phyloP scores from a whole-genome alignment of 2,113 vertebrate genomes.

The Callocephalon fimbriatum region DNA sequence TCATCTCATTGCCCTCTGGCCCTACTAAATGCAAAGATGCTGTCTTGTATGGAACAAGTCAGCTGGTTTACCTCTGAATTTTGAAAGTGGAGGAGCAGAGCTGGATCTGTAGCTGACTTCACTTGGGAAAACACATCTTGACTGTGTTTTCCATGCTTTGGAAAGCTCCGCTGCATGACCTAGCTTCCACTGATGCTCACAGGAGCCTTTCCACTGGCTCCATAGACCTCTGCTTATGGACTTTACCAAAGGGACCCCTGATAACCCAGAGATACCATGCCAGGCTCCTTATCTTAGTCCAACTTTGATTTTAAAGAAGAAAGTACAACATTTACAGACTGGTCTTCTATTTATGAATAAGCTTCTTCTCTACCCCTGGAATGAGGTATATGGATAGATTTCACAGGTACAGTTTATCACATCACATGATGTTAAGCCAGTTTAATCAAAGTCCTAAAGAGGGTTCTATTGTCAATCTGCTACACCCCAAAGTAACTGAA shows the following conservation, averaged over 20 bases:
- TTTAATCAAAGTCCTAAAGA: not conserved
- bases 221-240: accelerated
- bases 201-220: not conserved
- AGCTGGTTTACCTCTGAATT: not conserved
- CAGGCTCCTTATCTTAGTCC: not conserved
- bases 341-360: not conserved
- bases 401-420: not conserved
- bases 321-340: not conserved
- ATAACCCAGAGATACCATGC: not conserved
- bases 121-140: not conserved
- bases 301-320: not conserved
- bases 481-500: not conserved
- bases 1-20: not conserved
- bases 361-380: not conserved
- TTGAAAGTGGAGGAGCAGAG: not conserved
- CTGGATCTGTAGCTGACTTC: not conserved
- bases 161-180: not conserved
- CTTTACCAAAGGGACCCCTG: not conserved
- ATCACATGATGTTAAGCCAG: not conserved
- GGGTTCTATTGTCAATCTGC: not conserved
- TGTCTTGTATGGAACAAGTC: not conserved
- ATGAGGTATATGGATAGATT: not conserved
- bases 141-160: not conserved
- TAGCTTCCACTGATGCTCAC: not conserved
- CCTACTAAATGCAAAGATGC: not conserved